Percentiles rank a stretch among this genome's conserved stretches.
Evolutionary conservation across 2,888 invertebrate genomes (phyloP).

Genomic region (Dromius quadrimaculatus): DNA sequence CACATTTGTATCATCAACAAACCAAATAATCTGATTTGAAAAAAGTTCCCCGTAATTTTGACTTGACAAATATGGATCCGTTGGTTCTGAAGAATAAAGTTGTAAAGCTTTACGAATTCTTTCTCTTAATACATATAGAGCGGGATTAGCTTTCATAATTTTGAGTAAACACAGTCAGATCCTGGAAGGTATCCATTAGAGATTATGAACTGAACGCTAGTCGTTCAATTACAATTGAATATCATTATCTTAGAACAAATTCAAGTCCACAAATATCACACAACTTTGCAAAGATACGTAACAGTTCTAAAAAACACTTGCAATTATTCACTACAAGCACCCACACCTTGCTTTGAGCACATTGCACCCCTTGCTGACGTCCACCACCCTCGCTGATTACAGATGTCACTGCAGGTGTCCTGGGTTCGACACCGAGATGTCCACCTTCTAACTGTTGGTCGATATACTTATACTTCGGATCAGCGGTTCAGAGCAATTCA

Average conservation of each 20-base stretch:
- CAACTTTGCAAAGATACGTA: no score
- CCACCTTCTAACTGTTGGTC: constrained; percentile 88
- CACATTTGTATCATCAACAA: constrained; percentile 99
- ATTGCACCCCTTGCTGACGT: background rate
- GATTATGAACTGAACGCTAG: no score
- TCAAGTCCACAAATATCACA: no score
- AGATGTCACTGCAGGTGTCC: constrained; percentile 85
- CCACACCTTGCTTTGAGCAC: background rate
- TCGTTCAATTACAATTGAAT: no score
- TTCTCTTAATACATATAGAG: constrained; percentile 95
- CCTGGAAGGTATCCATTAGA: no score
- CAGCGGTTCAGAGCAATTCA: constrained; percentile 91
- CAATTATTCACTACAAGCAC: background rate
- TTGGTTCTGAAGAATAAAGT: constrained; percentile 98
- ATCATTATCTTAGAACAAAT: no score
- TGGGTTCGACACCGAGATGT: constrained; percentile 94
- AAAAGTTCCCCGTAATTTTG: constrained; percentile 99
- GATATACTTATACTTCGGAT: constrained; percentile 92
- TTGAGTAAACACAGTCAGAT: no score
- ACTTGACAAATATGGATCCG: constrained; percentile 98
- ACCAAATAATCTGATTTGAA: constrained; percentile 99
- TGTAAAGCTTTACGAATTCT: constrained; percentile 98
- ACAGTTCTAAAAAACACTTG: background rate
- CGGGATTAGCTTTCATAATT: constrained; percentile 99
- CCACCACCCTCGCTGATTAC: constrained; percentile 57